Evolutionary conservation across 1,140 invertebrate genomes (phyloP), one percentile per base, ranked within the genome.

Genomic region (Sipha flava): DNA sequence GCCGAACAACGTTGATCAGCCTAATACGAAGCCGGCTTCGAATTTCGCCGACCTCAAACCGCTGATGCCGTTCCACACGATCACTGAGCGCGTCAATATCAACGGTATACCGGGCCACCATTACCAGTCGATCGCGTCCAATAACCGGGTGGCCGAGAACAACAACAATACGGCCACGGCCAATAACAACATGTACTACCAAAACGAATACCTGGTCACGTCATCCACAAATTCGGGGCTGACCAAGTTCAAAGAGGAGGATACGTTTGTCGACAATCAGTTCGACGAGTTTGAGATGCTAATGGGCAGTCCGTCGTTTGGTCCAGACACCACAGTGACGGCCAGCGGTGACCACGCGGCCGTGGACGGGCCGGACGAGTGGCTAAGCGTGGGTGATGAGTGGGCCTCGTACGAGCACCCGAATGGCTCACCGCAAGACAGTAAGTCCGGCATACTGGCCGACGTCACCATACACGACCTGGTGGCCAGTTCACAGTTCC

Each of bases 91-190:
- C 83, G 86, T 93, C 37, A 93, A 90, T 81, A 93, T 93, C 84
- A 93, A 94, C 86, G 92, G 93, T 26, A 93, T 94, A 83, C 90
- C 92, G 62, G 92, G 93, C n/a, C 92, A 93, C 83, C 93, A 95
- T 84, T 93, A 92, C 86, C 92, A 94, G 85, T 90, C 92, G 81
- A 93, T 94, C 85, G 91, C 92, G 4, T 81, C 85, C 29, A 88
- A 37, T 86, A 87, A 43, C 83, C 86, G 18, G 85, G 86, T 5
- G 85, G 86, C 80, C 84, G 86, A 80, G 84, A 87, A 82, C 84
- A 91, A 90, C 85, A 91, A 91, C 84, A 90, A 90, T 83, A 82
- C 81, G 23, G 82, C 81, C 6, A 83, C 84, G 79, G 83, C 83
- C 80, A 82, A 87, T 86, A 88, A 85, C 83, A 82, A 87, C 86